Evolutionary conservation across 35 echinoderm and acorn worm species (phyloP).

Genomic region (Apostichopus parvimensis): DNA sequence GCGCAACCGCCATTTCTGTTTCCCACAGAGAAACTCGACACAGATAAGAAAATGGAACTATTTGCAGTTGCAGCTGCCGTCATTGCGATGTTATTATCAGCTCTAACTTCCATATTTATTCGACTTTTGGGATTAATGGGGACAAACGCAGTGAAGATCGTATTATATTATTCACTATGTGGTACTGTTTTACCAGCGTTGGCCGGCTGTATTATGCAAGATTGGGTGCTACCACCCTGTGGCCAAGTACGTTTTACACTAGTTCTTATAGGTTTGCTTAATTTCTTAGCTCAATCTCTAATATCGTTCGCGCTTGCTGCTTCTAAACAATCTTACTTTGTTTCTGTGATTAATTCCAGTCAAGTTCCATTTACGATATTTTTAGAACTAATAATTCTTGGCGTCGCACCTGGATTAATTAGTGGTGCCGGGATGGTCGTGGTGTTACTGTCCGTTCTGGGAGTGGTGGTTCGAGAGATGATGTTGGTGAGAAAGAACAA

Average conservation of each 20-base stretch:
- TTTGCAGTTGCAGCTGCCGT: not conserved
- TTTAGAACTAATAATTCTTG: constrained; percentile 11
- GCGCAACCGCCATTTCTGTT: constrained; percentile 62
- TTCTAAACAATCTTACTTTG: constrained; percentile 17
- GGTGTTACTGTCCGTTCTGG: constrained; percentile 13
- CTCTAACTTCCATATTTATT: not conserved
- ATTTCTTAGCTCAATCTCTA: constrained; percentile 6
- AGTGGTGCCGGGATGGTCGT: not conserved
- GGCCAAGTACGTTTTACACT: not conserved
- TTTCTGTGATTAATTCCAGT: constrained; percentile 28
- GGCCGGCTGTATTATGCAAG: not conserved
- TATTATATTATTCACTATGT: constrained; percentile 14
- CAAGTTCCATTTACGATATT: constrained; percentile 1
- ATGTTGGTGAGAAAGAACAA: not conserved
- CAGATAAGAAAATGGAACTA: constrained; percentile 6
- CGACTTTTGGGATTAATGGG: constrained; percentile 24
- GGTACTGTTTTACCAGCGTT: not conserved
- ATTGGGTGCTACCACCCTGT: constrained; percentile 17
- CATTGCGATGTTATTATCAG: constrained; percentile 16
- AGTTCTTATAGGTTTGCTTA: constrained; percentile 17
- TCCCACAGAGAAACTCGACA: not conserved
- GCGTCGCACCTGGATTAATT: not conserved
- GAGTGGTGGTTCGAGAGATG: not conserved
- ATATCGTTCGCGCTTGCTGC: not conserved
- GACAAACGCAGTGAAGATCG: constrained; percentile 15